Evolutionary conservation across 2,888 invertebrate species (phyloP).

Genomic region (Thyatira batis): DNA sequence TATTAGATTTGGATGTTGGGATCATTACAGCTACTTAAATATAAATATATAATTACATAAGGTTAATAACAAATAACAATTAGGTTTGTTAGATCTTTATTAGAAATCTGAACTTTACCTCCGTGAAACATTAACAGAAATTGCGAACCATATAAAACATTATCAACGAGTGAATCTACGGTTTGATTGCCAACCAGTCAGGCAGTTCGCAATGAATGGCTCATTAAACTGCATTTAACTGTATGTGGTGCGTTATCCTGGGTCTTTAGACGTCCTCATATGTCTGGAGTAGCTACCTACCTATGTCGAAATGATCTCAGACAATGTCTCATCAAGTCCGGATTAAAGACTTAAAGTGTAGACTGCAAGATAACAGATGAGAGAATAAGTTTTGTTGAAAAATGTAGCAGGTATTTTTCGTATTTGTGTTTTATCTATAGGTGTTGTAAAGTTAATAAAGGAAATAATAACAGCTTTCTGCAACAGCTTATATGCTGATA

Average conservation of each 20-base stretch:
- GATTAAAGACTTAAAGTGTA: conserved; percentile 22
- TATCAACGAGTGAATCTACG: background rate
- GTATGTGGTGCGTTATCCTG: conserved; percentile 1
- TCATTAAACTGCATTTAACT: conserved; percentile 33
- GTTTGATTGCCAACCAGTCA: conserved; percentile 8
- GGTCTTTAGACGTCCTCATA: conserved; percentile 12
- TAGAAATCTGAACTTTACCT: too few relatives aligned
- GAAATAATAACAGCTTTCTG: too few relatives aligned
- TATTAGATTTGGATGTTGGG: too few relatives aligned
- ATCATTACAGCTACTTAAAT: too few relatives aligned
- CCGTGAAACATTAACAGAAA: background rate
- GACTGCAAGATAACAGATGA: background rate
- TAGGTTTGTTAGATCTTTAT: too few relatives aligned
- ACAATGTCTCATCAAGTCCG: conserved; percentile 27
- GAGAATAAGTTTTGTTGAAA: background rate
- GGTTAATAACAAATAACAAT: too few relatives aligned
- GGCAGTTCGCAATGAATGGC: conserved; percentile 13
- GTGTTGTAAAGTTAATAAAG: too few relatives aligned
- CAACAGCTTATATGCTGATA: too few relatives aligned
- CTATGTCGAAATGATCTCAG: conserved; percentile 14
- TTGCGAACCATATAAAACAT: background rate
- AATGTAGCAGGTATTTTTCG: background rate
- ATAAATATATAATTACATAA: too few relatives aligned
- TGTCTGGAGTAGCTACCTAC: background rate
- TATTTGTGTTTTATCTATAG: too few relatives aligned